Percentiles rank a stretch among this genome's conserved stretches.
phyloP scores from a whole-genome alignment of 1,140 invertebrate genomes.

The Tachypleus tridentatus region DNA sequence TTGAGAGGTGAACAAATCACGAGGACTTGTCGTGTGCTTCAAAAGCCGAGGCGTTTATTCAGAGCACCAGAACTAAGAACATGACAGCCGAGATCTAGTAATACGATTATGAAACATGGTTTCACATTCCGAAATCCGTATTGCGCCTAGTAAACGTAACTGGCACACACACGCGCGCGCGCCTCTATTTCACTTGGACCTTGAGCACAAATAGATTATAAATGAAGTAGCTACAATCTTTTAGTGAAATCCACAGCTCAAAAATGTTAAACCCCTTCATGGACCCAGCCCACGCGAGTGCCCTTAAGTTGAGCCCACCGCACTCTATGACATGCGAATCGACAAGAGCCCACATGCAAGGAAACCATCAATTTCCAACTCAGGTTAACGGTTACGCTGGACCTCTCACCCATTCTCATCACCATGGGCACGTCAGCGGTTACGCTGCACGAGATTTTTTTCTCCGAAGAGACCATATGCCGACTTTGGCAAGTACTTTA shows the following conservation, averaged over 20 bases:
- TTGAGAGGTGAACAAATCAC: too few species aligned
- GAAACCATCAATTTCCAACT: slow-evolving; percentile 30
- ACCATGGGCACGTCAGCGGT: slow-evolving; percentile 43
- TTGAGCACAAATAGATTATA: not conserved
- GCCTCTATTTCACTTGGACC: too few species aligned
- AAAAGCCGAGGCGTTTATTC: too few species aligned
- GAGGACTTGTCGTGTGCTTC: too few species aligned
- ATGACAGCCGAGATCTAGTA: too few species aligned
- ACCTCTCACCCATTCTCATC: slow-evolving; percentile 42
- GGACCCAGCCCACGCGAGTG: slow-evolving; percentile 53
- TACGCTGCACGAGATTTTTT: slow-evolving; percentile 64
- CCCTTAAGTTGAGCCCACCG: slow-evolving; percentile 59
- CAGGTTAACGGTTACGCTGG: slow-evolving; percentile 41
- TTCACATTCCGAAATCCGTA: too few species aligned
- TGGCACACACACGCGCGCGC: too few species aligned
- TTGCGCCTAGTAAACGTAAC: too few species aligned
- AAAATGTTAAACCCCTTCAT: slow-evolving; percentile 66
- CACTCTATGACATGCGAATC: slow-evolving; percentile 33
- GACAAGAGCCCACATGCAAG: slow-evolving; percentile 20
- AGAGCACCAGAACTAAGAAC: too few species aligned
- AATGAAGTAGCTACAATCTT: slow-evolving; percentile 12
- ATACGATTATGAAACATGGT: too few species aligned
- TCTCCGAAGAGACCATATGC: slow-evolving; percentile 46
- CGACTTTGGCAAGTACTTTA: slow-evolving; percentile 25
- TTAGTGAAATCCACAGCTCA: slow-evolving; percentile 10